Conservation (phyloP, 1,140 invertebrate species). For the Radopholus similis region DNA sequence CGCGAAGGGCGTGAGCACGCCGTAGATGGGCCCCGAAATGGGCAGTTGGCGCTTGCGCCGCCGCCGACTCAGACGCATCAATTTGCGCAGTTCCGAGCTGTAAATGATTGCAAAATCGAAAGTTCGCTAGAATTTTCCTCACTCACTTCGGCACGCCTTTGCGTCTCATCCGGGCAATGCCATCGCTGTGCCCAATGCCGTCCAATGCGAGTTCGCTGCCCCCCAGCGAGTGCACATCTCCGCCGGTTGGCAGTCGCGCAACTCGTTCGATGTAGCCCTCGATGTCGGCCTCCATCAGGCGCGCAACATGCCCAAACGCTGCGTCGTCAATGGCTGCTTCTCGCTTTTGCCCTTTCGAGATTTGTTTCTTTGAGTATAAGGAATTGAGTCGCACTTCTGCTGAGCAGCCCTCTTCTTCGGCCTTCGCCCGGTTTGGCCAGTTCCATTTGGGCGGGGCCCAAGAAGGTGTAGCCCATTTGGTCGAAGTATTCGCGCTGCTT, state of each 20-base stretch:
- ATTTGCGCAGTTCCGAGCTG: no score
- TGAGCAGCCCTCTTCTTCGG: background rate
- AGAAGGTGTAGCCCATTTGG: constrained; percentile 8
- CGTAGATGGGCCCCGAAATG: background rate
- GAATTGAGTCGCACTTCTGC: constrained; percentile 8
- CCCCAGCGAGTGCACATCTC: no score
- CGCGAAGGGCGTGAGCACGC: constrained; percentile 9
- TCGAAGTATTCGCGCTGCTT: constrained; percentile 2
- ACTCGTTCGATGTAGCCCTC: background rate
- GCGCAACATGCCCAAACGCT: background rate
- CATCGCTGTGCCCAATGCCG: background rate
- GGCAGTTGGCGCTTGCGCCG: background rate
- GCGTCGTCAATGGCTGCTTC: background rate
- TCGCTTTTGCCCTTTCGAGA: background rate
- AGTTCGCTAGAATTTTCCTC: background rate
- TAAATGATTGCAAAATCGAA: no score
- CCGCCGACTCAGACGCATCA: background rate
- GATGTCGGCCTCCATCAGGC: background rate
- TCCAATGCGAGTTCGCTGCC: background rate
- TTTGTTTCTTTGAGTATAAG: background rate
- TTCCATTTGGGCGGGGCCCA: constrained; percentile 3
- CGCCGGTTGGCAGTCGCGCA: no score
- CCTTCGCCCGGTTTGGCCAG: background rate
- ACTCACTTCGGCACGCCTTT: background rate
- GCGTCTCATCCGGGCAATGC: background rate